phyloP scores from a whole-genome alignment of 2,113 vertebrate genomes.

The Ammospiza nelsoni region DNA sequence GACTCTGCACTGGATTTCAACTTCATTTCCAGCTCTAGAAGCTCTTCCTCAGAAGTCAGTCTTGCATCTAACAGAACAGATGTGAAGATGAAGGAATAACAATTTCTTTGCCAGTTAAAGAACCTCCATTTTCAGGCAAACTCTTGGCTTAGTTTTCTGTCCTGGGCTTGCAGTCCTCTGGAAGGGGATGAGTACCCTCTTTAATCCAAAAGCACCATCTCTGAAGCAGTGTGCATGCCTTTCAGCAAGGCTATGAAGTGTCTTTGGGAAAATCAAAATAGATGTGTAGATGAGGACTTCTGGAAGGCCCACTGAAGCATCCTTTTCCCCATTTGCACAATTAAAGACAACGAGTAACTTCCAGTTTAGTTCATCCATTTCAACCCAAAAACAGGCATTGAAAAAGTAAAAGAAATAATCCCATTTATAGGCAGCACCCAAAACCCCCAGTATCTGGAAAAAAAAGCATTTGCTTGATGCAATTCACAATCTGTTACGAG shows the following conservation, averaged over 20 bases:
- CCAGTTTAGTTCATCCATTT: not conserved
- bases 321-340: not conserved
- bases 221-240: not conserved
- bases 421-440: slow-evolving; percentile 10
- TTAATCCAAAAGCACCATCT: not conserved
- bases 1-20: not conserved
- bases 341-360: not conserved
- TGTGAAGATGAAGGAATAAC: not conserved
- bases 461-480: not conserved
- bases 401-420: not conserved
- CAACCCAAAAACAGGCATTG: not conserved
- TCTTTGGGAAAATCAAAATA: not conserved
- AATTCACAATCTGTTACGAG: not conserved
- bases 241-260: not conserved
- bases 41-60: not conserved
- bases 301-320: not conserved
- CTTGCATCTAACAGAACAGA: not conserved
- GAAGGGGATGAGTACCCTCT: not conserved
- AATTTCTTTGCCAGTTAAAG: not conserved
- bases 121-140: not conserved
- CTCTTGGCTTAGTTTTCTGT: not conserved
- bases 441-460: not conserved
- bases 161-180: not conserved
- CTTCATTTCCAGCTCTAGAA: not conserved
- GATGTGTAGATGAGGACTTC: not conserved